phyloP scores from a whole-genome alignment of 2,113 vertebrate species.

The Clarias macrocephalus region DNA sequence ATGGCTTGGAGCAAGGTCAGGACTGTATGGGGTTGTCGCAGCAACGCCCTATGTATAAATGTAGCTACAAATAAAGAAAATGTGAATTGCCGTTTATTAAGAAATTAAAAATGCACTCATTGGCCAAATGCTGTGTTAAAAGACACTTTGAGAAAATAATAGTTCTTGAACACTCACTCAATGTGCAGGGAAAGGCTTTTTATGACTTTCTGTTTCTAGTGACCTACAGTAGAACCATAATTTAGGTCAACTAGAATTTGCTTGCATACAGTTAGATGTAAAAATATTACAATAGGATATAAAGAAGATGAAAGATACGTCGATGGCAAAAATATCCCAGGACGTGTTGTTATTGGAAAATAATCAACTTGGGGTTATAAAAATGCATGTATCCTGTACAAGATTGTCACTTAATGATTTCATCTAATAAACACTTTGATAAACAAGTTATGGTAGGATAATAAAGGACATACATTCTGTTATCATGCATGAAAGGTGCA shows the following conservation, averaged over 20 bases:
- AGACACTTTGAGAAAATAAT: too few species aligned
- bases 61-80: background rate
- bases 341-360: background rate
- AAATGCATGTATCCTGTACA: background rate
- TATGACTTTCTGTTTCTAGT: too few species aligned
- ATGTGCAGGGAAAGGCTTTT: too few species aligned
- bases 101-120: background rate
- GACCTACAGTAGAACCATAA: too few species aligned
- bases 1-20: too few species aligned
- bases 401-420: background rate
- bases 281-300: too few species aligned
- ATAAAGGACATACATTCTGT: background rate
- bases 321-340: background rate
- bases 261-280: too few species aligned
- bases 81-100: background rate
- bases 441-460: background rate
- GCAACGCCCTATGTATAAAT: background rate
- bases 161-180: too few species aligned
- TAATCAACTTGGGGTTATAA: background rate
- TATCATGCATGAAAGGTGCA: background rate
- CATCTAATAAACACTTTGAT: background rate
- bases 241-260: too few species aligned
- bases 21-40: too few species aligned
- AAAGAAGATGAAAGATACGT: too few species aligned
- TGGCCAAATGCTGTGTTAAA: background rate